phyloP scores from a whole-genome alignment of 30 jellyfish, hydroid and myxozoan genomes.

The Aurelia sp. region DNA sequence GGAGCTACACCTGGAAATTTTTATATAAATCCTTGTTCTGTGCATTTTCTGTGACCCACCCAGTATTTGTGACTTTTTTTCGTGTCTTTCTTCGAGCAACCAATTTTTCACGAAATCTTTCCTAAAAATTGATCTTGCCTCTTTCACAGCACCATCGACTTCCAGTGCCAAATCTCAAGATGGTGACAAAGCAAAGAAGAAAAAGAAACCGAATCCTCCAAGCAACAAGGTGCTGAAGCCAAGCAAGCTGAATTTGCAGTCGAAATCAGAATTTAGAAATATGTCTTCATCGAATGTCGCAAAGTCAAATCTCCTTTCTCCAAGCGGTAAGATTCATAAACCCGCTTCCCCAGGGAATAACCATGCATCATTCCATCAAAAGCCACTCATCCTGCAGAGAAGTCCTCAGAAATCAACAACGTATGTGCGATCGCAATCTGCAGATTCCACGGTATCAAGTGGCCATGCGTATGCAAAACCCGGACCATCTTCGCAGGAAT shows the following conservation, averaged over 20 bases:
- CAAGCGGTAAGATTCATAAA: slow-evolving; percentile 37
- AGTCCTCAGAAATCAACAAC: slow-evolving; percentile 64
- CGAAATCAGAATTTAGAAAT: slow-evolving; percentile 35
- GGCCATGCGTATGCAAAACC: slow-evolving; percentile 10
- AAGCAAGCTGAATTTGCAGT: slow-evolving; percentile 33
- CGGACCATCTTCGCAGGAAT: neutral
- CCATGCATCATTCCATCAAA: slow-evolving; percentile 52
- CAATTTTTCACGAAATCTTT: too few relatives aligned
- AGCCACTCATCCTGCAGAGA: slow-evolving; percentile 88
- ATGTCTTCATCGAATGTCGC: slow-evolving; percentile 32
- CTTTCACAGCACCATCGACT: slow-evolving; percentile 21
- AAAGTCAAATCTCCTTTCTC: slow-evolving; percentile 43
- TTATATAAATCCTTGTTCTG: too few relatives aligned
- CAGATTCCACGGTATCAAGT: slow-evolving; percentile 15
- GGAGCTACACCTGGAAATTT: too few relatives aligned
- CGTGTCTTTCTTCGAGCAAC: too few relatives aligned
- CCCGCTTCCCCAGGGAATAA: slow-evolving; percentile 28
- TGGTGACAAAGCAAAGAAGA: slow-evolving; percentile 71
- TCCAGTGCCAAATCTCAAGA: slow-evolving; percentile 49
- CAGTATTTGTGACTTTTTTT: too few relatives aligned
- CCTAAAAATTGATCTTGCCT: neutral
- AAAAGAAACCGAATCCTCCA: slow-evolving; percentile 63
- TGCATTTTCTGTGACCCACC: too few relatives aligned
- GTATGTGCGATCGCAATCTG: slow-evolving; percentile 5
- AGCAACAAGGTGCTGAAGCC: slow-evolving; percentile 68